phyloP scores from a whole-genome alignment of 2,888 invertebrate species.

The Pollenia amentaria region DNA sequence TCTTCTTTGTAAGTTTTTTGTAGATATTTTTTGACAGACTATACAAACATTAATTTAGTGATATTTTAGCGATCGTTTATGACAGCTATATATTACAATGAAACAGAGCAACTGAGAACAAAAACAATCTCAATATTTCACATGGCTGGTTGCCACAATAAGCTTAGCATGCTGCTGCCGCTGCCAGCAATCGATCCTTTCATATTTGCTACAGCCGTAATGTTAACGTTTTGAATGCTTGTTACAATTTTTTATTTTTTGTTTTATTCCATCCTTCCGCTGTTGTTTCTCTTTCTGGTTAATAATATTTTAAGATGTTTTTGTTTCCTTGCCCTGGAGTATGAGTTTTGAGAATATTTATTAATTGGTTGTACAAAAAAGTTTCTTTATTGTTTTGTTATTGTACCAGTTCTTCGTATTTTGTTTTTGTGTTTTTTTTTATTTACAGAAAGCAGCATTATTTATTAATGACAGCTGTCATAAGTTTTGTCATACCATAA shows the following conservation, averaged over 20 bases:
- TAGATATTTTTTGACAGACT: slow-evolving; percentile 54
- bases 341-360: slow-evolving; percentile 45
- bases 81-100: slow-evolving; percentile 66
- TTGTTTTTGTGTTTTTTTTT: slow-evolving; percentile 8
- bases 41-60: slow-evolving; percentile 65
- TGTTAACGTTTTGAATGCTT: slow-evolving; percentile 46
- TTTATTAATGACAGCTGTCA: slow-evolving; percentile 68
- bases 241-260: slow-evolving; percentile 42
- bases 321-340: slow-evolving; percentile 32
- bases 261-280: background rate
- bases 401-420: slow-evolving; percentile 35
- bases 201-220: slow-evolving; percentile 18
- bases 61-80: slow-evolving; percentile 67
- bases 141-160: slow-evolving; percentile 32
- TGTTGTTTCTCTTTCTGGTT: slow-evolving; percentile 29
- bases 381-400: slow-evolving; percentile 7
- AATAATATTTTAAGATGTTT: slow-evolving; percentile 26
- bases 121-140: slow-evolving; percentile 34
- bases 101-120: slow-evolving; percentile 25
- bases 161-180: background rate
- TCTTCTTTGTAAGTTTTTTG: background rate
- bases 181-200: slow-evolving; percentile 25
- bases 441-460: slow-evolving; percentile 14
- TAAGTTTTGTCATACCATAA: slow-evolving; percentile 67
- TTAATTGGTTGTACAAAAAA: slow-evolving; percentile 56